These are phyloP conservation scores for Agriotes lineatus DNA, from an alignment of 2,888 invertebrate species.

Conservation along the genomic window DNA sequence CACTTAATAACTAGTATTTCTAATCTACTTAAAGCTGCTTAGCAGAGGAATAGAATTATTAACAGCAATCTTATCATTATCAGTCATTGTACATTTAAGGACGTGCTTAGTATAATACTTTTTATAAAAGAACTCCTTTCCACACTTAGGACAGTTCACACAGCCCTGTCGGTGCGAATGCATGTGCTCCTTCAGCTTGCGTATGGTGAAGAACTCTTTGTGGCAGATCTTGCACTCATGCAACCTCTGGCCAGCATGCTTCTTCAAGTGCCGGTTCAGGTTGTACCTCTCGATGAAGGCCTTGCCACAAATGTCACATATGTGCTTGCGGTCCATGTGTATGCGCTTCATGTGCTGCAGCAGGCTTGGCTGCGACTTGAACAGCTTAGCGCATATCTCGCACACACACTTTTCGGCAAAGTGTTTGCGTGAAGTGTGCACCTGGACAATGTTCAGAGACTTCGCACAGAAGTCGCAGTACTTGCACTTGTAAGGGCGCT, in stretches of 20 bases:
- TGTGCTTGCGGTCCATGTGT: constrained; percentile 48
- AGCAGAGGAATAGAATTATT: not conserved
- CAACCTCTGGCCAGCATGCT: constrained; percentile 47
- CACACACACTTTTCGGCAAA: constrained; percentile 48
- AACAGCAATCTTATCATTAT: not conserved
- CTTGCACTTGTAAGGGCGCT: constrained; percentile 49
- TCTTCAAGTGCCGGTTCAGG: constrained; percentile 49
- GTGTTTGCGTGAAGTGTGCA: constrained; percentile 49
- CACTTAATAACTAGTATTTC: too few species aligned
- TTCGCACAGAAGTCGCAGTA: constrained; percentile 50
- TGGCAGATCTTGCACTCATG: constrained; percentile 51
- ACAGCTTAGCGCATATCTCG: constrained; percentile 51
- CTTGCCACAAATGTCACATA: constrained; percentile 50
- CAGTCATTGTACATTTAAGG: constrained; percentile 43
- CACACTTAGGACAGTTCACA: constrained; percentile 51
- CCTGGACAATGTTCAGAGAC: constrained; percentile 48
- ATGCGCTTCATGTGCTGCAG: constrained; percentile 52
- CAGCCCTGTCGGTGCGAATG: constrained; percentile 49
- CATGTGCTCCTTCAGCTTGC: constrained; percentile 51
- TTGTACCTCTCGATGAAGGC: constrained; percentile 50
- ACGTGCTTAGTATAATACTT: constrained; percentile 51
- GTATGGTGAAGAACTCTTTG: constrained; percentile 48
- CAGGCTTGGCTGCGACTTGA: constrained; percentile 52
- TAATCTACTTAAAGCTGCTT: not conserved
- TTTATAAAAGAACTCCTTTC: constrained; percentile 51